These are phyloP conservation scores for Acridotheres tristis DNA, from an alignment of 2,797 vertebrate genomes.

Conservation along the genomic window DNA sequence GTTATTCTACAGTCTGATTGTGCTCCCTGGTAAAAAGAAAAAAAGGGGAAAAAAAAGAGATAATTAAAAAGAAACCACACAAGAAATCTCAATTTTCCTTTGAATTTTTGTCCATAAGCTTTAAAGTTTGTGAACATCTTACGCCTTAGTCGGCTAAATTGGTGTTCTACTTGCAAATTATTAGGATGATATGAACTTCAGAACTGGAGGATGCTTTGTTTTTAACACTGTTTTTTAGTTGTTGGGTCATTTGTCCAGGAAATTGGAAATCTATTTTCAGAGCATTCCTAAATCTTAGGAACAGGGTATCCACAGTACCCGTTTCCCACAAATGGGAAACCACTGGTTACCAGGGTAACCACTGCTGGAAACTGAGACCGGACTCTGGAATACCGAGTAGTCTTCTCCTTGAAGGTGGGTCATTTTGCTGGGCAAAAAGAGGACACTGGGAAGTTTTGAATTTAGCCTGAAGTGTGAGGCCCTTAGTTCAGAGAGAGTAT, in stretches of 20 bases:
- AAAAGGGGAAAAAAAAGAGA: rapidly evolving
- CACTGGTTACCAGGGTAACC: background rate
- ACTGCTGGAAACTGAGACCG: background rate
- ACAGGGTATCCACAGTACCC: background rate
- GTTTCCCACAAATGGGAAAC: background rate
- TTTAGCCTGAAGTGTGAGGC: background rate
- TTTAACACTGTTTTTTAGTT: background rate
- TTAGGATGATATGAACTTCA: background rate
- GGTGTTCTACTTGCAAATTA: background rate
- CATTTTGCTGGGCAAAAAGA: background rate
- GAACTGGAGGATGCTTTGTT: background rate
- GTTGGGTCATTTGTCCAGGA: background rate
- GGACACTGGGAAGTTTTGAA: background rate
- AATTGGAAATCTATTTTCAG: background rate
- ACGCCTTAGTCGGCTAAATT: background rate
- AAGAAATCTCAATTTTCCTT: background rate
- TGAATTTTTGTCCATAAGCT: background rate
- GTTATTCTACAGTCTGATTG: background rate
- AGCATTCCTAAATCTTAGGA: background rate
- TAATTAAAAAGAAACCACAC: background rate
- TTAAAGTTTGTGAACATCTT: background rate
- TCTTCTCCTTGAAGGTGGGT: background rate
- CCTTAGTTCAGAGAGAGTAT: background rate
- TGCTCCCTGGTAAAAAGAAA: background rate
- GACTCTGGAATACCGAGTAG: background rate